Evolutionary conservation across 1,140 invertebrate species (phyloP).

Genomic region (Heliconius hermathena): DNA sequence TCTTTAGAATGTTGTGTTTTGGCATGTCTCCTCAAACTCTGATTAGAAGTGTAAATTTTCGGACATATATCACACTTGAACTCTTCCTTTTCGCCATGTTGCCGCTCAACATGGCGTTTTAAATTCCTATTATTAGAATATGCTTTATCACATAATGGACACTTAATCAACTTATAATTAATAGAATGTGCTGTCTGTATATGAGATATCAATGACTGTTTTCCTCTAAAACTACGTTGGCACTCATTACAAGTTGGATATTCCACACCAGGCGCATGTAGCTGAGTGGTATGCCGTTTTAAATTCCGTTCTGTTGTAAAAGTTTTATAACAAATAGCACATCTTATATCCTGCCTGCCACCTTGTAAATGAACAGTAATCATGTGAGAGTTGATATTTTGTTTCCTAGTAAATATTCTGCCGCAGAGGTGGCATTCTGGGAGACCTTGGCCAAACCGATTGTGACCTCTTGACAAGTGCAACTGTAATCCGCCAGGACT

Average conservation of each 20-base stretch:
- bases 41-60: slow-evolving; percentile 64
- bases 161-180: slow-evolving; percentile 39
- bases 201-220: slow-evolving; percentile 52
- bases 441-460: slow-evolving; percentile 50
- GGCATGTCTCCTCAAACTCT: slow-evolving; percentile 58
- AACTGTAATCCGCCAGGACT: slow-evolving; percentile 53
- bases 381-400: slow-evolving; percentile 68
- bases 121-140: slow-evolving; percentile 60
- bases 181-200: slow-evolving; percentile 40
- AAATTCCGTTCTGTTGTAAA: slow-evolving; percentile 63
- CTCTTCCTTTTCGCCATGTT: slow-evolving; percentile 52
- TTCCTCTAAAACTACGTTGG: slow-evolving; percentile 55
- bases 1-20: slow-evolving; percentile 45
- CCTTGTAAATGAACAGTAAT: slow-evolving; percentile 60
- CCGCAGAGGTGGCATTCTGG: slow-evolving; percentile 72
- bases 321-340: slow-evolving; percentile 53
- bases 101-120: slow-evolving; percentile 58
- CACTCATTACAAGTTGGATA: slow-evolving; percentile 59
- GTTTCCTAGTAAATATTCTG: slow-evolving; percentile 63
- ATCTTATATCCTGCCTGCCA: slow-evolving; percentile 44
- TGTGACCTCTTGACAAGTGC: slow-evolving; percentile 60
- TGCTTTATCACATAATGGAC: slow-evolving; percentile 56
- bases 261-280: slow-evolving; percentile 55
- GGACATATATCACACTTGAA: slow-evolving; percentile 59
- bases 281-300: slow-evolving; percentile 55